Conservation (phyloP, 2,113 vertebrate genomes). For the Burhinus oedicnemus region DNA sequence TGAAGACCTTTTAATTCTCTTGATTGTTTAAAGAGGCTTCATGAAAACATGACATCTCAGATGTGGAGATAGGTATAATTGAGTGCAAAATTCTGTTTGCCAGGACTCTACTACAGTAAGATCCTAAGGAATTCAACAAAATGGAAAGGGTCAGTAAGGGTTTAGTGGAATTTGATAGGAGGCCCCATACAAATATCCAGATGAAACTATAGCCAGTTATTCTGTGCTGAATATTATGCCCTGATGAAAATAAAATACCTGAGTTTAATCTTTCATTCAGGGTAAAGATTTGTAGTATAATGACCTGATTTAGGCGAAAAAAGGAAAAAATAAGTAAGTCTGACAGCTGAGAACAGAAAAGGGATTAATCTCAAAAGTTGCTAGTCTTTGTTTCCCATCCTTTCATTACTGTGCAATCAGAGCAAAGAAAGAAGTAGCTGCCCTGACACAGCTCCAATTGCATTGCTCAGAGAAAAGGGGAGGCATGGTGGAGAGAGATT, state of each 20-base stretch:
- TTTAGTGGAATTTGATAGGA: slow-evolving; percentile 77
- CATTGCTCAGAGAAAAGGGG: slow-evolving; percentile 53
- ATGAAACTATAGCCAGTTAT: slow-evolving; percentile 72
- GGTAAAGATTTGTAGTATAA: slow-evolving; percentile 78
- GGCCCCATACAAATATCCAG: slow-evolving; percentile 57
- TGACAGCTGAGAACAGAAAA: slow-evolving; percentile 77
- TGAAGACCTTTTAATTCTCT: slow-evolving; percentile 73
- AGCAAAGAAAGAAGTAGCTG: slow-evolving; percentile 52
- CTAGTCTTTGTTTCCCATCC: slow-evolving; percentile 75
- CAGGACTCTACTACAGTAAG: slow-evolving; percentile 22
- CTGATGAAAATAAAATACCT: slow-evolving; percentile 69
- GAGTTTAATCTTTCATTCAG: slow-evolving; percentile 77
- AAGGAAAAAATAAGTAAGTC: slow-evolving; percentile 69
- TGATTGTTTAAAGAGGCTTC: slow-evolving; percentile 68
- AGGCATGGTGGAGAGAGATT: slow-evolving; percentile 67
- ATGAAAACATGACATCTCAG: slow-evolving; percentile 64
- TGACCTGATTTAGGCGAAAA: slow-evolving; percentile 77
- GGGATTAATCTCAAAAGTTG: slow-evolving; percentile 79
- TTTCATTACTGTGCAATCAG: slow-evolving; percentile 72
- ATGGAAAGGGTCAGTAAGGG: slow-evolving; percentile 64
- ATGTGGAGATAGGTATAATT: slow-evolving; percentile 67
- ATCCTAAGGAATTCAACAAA: slow-evolving; percentile 57
- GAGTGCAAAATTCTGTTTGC: slow-evolving; percentile 49
- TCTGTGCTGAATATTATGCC: slow-evolving; percentile 64
- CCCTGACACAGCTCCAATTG: slow-evolving; percentile 77